Conservation (phyloP, 30 jellyfish, hydroid and myxozoan species). For the Phacellophora camtschatica region DNA sequence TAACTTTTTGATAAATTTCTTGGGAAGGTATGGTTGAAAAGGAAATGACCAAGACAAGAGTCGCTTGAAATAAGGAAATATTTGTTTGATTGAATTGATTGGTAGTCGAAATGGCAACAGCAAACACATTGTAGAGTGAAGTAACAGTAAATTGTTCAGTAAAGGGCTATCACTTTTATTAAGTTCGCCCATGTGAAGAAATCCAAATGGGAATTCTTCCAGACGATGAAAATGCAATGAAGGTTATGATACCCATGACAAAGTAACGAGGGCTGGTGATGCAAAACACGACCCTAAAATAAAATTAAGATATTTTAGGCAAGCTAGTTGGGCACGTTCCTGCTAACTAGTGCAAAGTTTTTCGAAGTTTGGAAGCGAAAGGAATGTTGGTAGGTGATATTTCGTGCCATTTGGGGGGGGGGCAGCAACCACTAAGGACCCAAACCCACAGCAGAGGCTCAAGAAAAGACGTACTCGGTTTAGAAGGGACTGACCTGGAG, state of each 20-base stretch:
- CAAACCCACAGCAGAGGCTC: background rate
- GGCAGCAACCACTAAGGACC: background rate
- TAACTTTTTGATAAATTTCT: too few species aligned
- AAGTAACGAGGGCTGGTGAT: background rate
- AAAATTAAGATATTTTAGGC: background rate
- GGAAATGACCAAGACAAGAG: too few species aligned
- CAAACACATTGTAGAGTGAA: background rate
- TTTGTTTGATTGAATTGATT: too few species aligned
- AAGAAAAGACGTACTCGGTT: background rate
- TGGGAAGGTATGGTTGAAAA: too few species aligned
- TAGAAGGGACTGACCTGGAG: background rate
- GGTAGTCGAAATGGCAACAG: too few species aligned
- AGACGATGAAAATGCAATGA: background rate
- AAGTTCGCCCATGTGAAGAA: background rate
- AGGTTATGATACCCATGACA: background rate
- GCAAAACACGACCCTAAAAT: background rate
- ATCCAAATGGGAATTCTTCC: background rate
- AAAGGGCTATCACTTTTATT: background rate
- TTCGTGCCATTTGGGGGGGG: background rate
- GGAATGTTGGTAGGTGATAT: background rate
- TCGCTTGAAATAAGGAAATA: too few species aligned
- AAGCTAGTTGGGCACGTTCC: background rate
- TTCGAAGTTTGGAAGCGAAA: background rate
- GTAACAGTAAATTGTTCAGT: background rate
- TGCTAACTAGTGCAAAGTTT: background rate